phyloP scores from a whole-genome alignment of 1,140 invertebrate species.

The Drosophila parabipectinata region DNA sequence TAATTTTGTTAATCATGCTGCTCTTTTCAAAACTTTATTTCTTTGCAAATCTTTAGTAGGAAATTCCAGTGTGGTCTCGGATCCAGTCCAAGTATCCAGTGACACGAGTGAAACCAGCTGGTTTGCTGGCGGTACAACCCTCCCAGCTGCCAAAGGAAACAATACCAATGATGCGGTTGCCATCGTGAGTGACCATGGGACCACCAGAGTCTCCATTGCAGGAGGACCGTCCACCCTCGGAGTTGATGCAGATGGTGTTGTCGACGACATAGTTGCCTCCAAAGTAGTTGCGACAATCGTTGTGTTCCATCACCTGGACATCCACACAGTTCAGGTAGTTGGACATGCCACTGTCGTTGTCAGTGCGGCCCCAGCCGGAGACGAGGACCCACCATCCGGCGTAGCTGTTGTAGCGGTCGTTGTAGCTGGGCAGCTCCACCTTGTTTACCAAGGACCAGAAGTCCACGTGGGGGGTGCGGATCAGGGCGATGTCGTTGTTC shows the following conservation, averaged over 20 bases:
- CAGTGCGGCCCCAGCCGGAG: constrained; percentile 30
- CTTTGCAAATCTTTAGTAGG: constrained; percentile 22
- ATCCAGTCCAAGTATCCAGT: constrained; percentile 85
- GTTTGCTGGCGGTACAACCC: constrained; percentile 85
- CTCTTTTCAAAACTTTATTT: neutral
- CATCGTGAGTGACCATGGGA: constrained; percentile 37
- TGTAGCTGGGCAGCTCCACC: constrained; percentile 41
- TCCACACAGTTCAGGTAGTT: constrained; percentile 33
- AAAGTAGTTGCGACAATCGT: constrained; percentile 38
- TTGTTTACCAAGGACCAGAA: constrained; percentile 35
- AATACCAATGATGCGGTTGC: constrained; percentile 83
- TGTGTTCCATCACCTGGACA: constrained; percentile 32
- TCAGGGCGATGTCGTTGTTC: constrained; percentile 40
- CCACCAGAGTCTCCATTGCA: constrained; percentile 56
- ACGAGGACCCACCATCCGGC: constrained; percentile 31
- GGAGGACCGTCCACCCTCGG: constrained; percentile 22
- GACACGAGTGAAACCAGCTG: constrained; percentile 85
- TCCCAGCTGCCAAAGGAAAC: constrained; percentile 84
- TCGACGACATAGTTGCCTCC: constrained; percentile 23
- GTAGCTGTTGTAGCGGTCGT: constrained; percentile 38
- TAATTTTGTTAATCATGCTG: too few species aligned
- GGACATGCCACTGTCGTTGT: constrained; percentile 39
- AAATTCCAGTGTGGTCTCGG: constrained; percentile 84
- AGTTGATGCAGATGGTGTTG: constrained; percentile 37
- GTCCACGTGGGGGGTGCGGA: constrained; percentile 34